Percentiles rank a stretch among this genome's conserved stretches.
Evolutionary conservation across 2,797 vertebrate species (phyloP).

Genomic region (Sebastes iracundus): DNA sequence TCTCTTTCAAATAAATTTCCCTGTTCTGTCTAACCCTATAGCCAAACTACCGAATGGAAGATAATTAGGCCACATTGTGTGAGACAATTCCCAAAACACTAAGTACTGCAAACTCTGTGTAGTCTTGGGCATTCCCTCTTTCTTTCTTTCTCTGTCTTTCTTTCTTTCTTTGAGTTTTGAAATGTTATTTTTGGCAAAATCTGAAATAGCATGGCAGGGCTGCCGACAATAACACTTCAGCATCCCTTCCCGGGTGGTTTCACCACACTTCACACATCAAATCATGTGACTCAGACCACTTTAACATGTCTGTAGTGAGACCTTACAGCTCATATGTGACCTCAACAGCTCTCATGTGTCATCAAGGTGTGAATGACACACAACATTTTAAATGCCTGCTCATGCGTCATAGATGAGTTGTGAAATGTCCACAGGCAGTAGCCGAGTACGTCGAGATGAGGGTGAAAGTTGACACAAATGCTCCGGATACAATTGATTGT

Average conservation of each 20-base stretch:
- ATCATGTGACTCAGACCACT: not conserved
- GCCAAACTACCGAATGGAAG: conserved; percentile 35
- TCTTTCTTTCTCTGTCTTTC: not conserved
- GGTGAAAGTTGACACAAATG: not conserved
- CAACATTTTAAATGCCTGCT: not conserved
- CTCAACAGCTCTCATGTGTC: not conserved
- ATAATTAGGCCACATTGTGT: conserved; percentile 68
- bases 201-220: not conserved
- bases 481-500: not conserved
- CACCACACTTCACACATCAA: not conserved
- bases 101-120: conserved; percentile 16
- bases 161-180: not conserved
- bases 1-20: conserved; percentile 17
- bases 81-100: conserved; percentile 45
- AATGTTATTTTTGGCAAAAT: not conserved
- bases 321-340: not conserved
- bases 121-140: not conserved
- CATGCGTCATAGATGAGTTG: not conserved
- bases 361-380: not conserved
- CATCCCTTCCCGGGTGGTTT: not conserved
- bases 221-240: not conserved
- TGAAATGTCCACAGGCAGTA: not conserved
- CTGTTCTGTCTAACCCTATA: conserved; percentile 17
- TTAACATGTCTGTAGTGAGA: not conserved
- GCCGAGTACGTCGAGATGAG: not conserved